phyloP scores from a whole-genome alignment of 2,888 invertebrate genomes.

The Drosophila nr. fundita region DNA sequence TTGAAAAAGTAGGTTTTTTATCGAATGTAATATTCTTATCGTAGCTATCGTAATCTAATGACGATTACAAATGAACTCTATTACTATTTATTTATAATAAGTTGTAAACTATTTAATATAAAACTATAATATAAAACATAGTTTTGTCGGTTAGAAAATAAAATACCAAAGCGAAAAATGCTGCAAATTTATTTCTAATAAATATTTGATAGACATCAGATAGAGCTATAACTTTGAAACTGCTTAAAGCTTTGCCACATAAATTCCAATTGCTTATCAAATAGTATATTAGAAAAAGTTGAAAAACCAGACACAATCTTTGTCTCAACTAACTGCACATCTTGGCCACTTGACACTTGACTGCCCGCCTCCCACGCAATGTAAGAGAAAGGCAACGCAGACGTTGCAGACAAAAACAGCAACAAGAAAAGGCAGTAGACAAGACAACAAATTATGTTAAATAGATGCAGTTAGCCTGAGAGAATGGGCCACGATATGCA shows the following conservation, averaged over 20 bases:
- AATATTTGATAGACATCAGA: neutral
- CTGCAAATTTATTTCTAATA: neutral
- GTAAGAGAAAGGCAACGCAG: conserved; percentile 16
- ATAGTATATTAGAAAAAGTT: conserved; percentile 27
- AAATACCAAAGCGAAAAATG: neutral
- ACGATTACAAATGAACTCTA: neutral
- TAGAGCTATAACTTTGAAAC: neutral
- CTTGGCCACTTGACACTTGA: conserved; percentile 55
- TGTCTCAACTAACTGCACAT: conserved; percentile 40
- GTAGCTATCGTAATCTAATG: neutral
- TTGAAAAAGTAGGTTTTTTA: neutral
- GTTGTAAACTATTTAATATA: neutral
- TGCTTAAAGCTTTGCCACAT: conserved; percentile 2
- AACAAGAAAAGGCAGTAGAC: conserved; percentile 23
- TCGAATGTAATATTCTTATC: neutral
- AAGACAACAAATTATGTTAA: conserved; percentile 76
- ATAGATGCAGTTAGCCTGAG: conserved; percentile 67
- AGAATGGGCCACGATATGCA: conserved; percentile 61
- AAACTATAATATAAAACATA: neutral
- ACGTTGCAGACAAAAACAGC: conserved; percentile 27
- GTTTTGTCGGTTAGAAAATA: neutral
- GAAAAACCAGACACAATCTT: conserved; percentile 45
- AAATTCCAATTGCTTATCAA: conserved; percentile 28
- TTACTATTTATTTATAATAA: neutral
- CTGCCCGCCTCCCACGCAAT: conserved; percentile 30